Percentiles rank a stretch among this genome's conserved stretches.
Evolutionary conservation across 2,797 vertebrate species (phyloP).

Genomic region (Acanthornis magna): DNA sequence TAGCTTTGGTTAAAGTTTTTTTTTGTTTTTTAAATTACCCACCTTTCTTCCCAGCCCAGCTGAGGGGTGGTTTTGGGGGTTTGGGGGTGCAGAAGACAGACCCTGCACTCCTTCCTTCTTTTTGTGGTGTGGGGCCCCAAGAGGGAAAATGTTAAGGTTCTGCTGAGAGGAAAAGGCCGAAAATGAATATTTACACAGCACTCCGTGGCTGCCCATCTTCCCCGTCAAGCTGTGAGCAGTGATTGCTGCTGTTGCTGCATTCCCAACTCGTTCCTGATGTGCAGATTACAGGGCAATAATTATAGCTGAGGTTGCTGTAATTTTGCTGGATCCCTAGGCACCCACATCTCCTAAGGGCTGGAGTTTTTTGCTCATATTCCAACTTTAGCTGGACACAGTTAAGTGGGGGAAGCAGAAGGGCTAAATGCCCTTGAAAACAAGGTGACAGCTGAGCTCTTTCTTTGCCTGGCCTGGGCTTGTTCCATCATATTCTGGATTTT

Average conservation of each 20-base stretch:
- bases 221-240: neutral
- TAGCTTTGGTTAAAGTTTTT: neutral
- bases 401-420: neutral
- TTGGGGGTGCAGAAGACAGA: neutral
- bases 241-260: neutral
- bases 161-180: neutral
- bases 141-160: neutral
- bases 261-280: neutral
- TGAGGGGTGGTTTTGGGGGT: neutral
- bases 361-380: neutral
- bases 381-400: neutral
- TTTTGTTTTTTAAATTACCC: neutral
- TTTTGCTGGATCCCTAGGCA: slow-evolving; percentile 25
- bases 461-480: neutral
- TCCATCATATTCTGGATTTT: neutral
- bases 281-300: slow-evolving; percentile 58
- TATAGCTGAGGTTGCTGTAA: neutral
- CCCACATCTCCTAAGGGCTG: neutral
- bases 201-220: neutral
- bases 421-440: neutral
- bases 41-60: neutral
- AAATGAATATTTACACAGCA: neutral
- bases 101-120: neutral
- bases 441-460: neutral
- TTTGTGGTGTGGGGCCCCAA: neutral